These are phyloP conservation scores for Calliopsis andreniformis DNA, from an alignment of 1,140 invertebrate genomes.

Conservation along the genomic window DNA sequence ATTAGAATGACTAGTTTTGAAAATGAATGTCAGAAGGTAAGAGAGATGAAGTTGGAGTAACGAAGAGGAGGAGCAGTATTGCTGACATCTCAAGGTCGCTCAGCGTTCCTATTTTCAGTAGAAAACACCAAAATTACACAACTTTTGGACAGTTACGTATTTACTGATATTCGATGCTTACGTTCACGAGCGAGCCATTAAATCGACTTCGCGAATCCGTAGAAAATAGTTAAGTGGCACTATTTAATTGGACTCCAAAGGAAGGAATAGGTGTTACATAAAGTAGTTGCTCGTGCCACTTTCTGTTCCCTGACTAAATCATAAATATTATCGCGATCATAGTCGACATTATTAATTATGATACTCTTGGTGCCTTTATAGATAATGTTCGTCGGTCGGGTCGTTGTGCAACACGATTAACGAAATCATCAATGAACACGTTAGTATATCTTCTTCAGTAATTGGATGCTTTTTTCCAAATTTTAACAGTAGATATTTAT, in stretches of 20 bases:
- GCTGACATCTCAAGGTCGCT: conserved; percentile 33
- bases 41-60: background rate
- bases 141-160: conserved; percentile 41
- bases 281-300: background rate
- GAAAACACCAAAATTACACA: conserved; percentile 46
- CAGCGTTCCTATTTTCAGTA: conserved; percentile 40
- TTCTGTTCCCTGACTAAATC: background rate
- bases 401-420: background rate
- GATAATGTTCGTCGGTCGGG: background rate
- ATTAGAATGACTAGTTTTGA: background rate
- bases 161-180: background rate
- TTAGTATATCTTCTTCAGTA: too few species aligned
- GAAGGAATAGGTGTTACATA: background rate
- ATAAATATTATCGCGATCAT: conserved; percentile 26
- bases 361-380: conserved; percentile 1
- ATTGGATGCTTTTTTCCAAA: too few species aligned
- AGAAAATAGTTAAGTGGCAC: background rate
- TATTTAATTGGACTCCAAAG: background rate
- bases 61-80: conserved; percentile 14
- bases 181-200: background rate
- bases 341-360: background rate
- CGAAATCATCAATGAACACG: background rate
- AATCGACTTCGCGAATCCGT: background rate
- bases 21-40: background rate
- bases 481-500: too few species aligned